These are phyloP conservation scores for Ecliptopera silaceata DNA, from an alignment of 2,888 invertebrate species.

Conservation along the genomic window DNA sequence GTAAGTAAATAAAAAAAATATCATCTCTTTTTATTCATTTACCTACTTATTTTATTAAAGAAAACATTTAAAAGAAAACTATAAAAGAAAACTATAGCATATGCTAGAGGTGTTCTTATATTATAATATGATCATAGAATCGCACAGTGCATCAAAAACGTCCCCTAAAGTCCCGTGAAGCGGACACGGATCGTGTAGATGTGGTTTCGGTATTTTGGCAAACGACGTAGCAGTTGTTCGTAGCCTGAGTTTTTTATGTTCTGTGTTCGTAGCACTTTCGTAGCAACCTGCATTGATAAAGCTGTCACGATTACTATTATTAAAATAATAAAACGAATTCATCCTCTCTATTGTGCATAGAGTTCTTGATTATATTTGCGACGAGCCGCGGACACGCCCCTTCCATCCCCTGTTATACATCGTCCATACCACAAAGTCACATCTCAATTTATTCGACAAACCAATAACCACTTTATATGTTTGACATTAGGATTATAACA, in stretches of 20 bases:
- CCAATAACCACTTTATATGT: slow-evolving; percentile 39
- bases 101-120: too few relatives aligned
- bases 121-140: too few relatives aligned
- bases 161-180: too few relatives aligned
- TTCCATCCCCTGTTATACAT: slow-evolving; percentile 79
- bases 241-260: too few relatives aligned
- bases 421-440: slow-evolving; percentile 46
- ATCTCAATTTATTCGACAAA: slow-evolving; percentile 40
- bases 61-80: too few relatives aligned
- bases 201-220: too few relatives aligned
- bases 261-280: slow-evolving; percentile 15
- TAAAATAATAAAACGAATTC: not conserved
- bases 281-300: not conserved
- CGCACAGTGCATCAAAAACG: too few relatives aligned
- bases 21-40: too few relatives aligned
- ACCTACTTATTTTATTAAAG: too few relatives aligned
- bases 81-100: too few relatives aligned
- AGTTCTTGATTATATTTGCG: slow-evolving; percentile 81
- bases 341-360: slow-evolving; percentile 45
- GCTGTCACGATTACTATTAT: not conserved
- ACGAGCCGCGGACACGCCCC: slow-evolving; percentile 77
- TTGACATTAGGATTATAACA: slow-evolving; percentile 24
- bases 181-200: too few relatives aligned
- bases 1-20: too few relatives aligned
- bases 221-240: not conserved